Evolutionary conservation across 2,797 vertebrate species (phyloP).

Genomic region (Centroberyx gerrardi): DNA sequence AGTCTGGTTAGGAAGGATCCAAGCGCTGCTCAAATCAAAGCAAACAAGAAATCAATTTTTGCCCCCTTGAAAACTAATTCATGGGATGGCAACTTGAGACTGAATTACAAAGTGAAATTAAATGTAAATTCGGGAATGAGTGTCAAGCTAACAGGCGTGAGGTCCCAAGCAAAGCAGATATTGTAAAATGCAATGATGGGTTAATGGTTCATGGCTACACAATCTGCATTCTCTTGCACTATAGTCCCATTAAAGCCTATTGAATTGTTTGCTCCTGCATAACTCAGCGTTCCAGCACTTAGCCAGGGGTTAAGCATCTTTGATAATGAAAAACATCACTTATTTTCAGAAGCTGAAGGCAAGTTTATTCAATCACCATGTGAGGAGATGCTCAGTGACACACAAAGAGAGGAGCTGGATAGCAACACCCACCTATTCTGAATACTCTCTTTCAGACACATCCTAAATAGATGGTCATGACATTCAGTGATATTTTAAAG

Average conservation of each 20-base stretch:
- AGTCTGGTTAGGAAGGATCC: constrained; percentile 12
- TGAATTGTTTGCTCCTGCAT: constrained; percentile 8
- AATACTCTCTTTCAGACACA: too few relatives aligned
- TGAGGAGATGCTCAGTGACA: not conserved
- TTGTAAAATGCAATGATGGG: constrained; percentile 44
- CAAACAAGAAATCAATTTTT: constrained; percentile 25
- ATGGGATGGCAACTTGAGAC: constrained; percentile 14
- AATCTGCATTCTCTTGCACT: constrained; percentile 17
- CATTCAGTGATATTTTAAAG: constrained; percentile 13
- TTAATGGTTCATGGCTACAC: constrained; percentile 39
- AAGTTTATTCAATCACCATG: not conserved
- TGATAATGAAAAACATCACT: not conserved
- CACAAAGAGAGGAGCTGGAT: too few relatives aligned
- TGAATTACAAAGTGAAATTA: constrained; percentile 43
- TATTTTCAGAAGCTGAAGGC: not conserved
- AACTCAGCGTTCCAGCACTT: not conserved
- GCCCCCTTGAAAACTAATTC: constrained; percentile 27
- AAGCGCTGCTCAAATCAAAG: constrained; percentile 35
- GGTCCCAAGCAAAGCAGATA: constrained; percentile 1
- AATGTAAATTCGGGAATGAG: constrained; percentile 44
- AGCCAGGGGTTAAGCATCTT: not conserved
- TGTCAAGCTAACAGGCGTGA: constrained; percentile 6
- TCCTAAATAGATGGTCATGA: not conserved
- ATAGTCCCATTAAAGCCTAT: not conserved
- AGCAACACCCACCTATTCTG: too few relatives aligned